phyloP scores from a whole-genome alignment of 2,888 invertebrate genomes.

The Habroteleia sp. region DNA sequence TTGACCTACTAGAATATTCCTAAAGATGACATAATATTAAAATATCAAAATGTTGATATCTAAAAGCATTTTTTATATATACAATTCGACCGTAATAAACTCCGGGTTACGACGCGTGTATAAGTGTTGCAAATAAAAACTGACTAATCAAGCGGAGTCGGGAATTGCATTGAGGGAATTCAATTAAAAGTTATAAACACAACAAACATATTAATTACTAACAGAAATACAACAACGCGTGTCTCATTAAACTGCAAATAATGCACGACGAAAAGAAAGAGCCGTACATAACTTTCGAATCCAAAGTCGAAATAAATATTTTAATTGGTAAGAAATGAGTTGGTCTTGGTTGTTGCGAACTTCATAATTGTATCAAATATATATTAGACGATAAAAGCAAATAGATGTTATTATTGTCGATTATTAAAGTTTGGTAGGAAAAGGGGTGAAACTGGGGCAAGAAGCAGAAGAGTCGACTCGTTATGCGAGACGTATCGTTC shows the following conservation, averaged over 20 bases:
- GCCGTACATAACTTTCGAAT: conserved; percentile 6
- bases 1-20: too few species aligned
- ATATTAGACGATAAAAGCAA: conserved; percentile 59
- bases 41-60: too few species aligned
- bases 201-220: conserved; percentile 31
- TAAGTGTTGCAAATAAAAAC: not conserved
- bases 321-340: conserved; percentile 45
- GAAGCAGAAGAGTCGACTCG: conserved; percentile 61
- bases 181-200: conserved; percentile 40
- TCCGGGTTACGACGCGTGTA: not conserved
- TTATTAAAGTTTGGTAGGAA: conserved; percentile 56
- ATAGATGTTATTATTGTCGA: conserved; percentile 63
- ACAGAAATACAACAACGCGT: conserved; percentile 29
- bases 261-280: conserved; percentile 25
- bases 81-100: too few species aligned
- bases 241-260: conserved; percentile 45
- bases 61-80: too few species aligned
- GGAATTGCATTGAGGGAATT: conserved; percentile 19
- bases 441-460: conserved; percentile 56
- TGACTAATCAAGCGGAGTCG: conserved; percentile 23
- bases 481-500: conserved; percentile 76
- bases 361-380: conserved; percentile 62
- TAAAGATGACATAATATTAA: too few species aligned
- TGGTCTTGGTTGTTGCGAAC: conserved; percentile 32
- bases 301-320: conserved; percentile 33